Base-by-base conservation (phyloP, 2,888 invertebrate species). In the Sphinx pinastri region DNA sequence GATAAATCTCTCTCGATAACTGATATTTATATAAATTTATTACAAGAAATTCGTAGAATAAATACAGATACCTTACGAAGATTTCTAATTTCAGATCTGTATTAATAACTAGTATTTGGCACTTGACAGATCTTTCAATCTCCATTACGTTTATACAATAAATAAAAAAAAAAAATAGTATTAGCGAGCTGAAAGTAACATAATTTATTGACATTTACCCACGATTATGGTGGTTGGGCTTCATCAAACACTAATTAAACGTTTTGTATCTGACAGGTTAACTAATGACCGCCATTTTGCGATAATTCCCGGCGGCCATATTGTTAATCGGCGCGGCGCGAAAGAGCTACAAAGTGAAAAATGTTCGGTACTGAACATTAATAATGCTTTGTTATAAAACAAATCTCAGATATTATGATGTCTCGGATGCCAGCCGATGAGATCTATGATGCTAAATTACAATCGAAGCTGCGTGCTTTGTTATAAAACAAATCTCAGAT, bases 241-340 rank as follows among this genome's bases (percentile, higher is more conserved):
- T 73, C 71, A 74, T 74, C 71, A 78, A 76, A 75, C 70, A 77
- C 73, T 75, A 72, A 71, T 71, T 71, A 59, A 67, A 47, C n/a
- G 25, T 66, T 66, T 71, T 74, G 68, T 59, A 59, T 75, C 67
- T 69, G 75, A 75, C 67, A 71, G 67, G 68, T 60, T 73, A 59
- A 69, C 38, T 70, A 75, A 79, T 73, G 68, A 70, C 67, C 66
- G 70, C 72, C 71, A 72, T 78, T 76, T 74, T 68, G 74, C 71
- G 72, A 76, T 73, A 71, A 72, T 69, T 38, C 51, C n/a, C 57
- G 63, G 55, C 59, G 49, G 70, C 75, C 73, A 76, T 77, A 74
- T 75, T 74, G 74, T 67, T 57, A 47, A 68, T 68, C 45, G 45
- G 45, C 57, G 54, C 16, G 13, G 16, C 47, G 57, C 68, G 68